These are phyloP conservation scores for Tetramorium parvispinum DNA, from an alignment of 1,140 invertebrate genomes.

Conservation along the genomic window DNA sequence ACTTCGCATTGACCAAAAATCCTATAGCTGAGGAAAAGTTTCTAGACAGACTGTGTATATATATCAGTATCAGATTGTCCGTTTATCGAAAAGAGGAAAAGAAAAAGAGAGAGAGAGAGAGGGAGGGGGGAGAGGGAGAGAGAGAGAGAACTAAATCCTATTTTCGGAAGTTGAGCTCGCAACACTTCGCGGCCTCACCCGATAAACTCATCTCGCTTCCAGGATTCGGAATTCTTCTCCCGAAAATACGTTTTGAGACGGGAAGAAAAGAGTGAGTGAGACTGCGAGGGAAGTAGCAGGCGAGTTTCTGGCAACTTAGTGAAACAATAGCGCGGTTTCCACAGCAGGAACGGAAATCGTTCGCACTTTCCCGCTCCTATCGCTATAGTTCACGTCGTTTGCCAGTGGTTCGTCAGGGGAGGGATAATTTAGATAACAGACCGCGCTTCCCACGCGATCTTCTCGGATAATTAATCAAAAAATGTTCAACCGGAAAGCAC, in stretches of 20 bases:
- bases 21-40: background rate
- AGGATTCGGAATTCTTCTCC: constrained; percentile 26
- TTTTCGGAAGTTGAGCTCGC: constrained; percentile 50
- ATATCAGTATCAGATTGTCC: constrained; percentile 49
- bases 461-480: constrained; percentile 71
- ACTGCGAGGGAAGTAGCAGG: background rate
- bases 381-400: constrained; percentile 16
- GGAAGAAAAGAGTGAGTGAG: background rate
- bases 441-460: constrained; percentile 45
- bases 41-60: background rate
- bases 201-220: constrained; percentile 49
- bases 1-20: background rate
- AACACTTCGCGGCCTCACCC: background rate
- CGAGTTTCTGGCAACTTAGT: constrained; percentile 29
- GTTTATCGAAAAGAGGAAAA: background rate
- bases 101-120: background rate
- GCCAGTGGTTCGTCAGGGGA: constrained; percentile 44
- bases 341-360: constrained; percentile 20
- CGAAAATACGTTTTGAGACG: constrained; percentile 6
- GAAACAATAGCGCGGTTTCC: constrained; percentile 41
- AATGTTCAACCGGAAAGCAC: constrained; percentile 31
- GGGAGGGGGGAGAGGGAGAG: background rate
- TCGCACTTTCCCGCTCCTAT: background rate
- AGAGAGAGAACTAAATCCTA: constrained; percentile 28
- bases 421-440: constrained; percentile 64